A percentile compares a stretch with the other conserved stretches of the same genome.
Conservation (phyloP, 2,113 vertebrate genomes). For the Myotis lucifugus region DNA sequence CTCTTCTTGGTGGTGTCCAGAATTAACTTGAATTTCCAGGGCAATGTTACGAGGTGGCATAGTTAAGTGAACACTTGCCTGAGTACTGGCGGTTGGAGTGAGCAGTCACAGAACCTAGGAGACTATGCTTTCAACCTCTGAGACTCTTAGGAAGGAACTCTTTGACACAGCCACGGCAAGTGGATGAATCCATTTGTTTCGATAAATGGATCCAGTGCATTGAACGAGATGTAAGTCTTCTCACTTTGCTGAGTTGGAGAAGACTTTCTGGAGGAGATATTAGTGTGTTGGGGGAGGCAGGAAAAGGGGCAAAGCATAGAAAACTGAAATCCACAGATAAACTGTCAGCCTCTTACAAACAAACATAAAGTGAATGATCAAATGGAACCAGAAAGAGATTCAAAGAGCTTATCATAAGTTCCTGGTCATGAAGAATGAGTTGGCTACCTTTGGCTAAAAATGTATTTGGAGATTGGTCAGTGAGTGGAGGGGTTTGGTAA, state of each 20-base stretch:
- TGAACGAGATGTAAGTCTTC: not conserved
- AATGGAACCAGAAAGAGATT: conserved; percentile 35
- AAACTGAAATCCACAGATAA: not conserved
- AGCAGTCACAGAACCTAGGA: not conserved
- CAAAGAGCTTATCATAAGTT: not conserved
- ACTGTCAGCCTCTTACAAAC: not conserved
- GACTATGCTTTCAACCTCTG: not conserved
- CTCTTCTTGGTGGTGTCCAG: conserved; percentile 11
- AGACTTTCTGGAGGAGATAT: not conserved
- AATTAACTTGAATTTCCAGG: conserved; percentile 42
- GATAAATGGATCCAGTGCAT: not conserved
- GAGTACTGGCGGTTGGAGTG: not conserved
- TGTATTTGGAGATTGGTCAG: not conserved
- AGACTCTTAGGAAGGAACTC: not conserved
- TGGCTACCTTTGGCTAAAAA: conserved; percentile 28
- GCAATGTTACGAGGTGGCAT: not conserved
- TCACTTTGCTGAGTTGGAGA: not conserved
- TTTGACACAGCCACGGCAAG: not conserved
- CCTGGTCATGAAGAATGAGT: not conserved
- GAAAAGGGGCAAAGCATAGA: conserved; percentile 16
- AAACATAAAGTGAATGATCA: not conserved
- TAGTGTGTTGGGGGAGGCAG: not conserved
- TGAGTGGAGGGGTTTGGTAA: not conserved
- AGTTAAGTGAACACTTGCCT: not conserved
- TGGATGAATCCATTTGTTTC: not conserved